These are phyloP conservation scores for Drosophila histrio DNA, from an alignment of 2,888 invertebrate genomes.

Conservation along the genomic window DNA sequence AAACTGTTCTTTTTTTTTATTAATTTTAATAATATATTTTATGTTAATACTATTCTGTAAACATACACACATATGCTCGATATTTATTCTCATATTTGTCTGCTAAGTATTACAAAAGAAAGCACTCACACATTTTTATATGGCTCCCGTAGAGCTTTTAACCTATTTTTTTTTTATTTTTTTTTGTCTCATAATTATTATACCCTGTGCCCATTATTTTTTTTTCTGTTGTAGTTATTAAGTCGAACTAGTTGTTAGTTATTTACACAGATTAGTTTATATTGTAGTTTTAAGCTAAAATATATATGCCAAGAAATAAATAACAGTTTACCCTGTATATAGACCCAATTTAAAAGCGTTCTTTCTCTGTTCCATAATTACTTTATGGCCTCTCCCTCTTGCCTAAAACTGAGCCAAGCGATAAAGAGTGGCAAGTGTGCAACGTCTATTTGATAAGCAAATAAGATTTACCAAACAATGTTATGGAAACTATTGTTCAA, in stretches of 20 bases:
- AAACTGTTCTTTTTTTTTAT: constrained; percentile 21
- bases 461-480: no score
- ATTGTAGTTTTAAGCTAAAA: constrained; percentile 31
- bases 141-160: not conserved
- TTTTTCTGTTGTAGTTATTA: constrained; percentile 17
- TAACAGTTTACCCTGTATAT: constrained; percentile 37
- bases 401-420: not conserved
- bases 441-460: not conserved
- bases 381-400: not conserved
- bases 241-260: constrained; percentile 29
- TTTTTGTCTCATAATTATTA: not conserved
- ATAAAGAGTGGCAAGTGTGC: not conserved
- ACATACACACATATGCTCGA: constrained; percentile 20
- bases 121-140: constrained; percentile 30
- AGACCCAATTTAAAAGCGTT: not conserved
- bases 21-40: constrained; percentile 1
- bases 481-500: no score
- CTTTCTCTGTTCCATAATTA: not conserved
- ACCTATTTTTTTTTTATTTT: not conserved
- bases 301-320: constrained; percentile 32
- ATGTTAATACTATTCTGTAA: constrained; percentile 2
- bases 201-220: not conserved
- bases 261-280: constrained; percentile 25
- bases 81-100: constrained; percentile 49
- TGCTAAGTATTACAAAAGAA: constrained; percentile 42